Base-by-base conservation (phyloP, 2,113 vertebrate species). In the Trachemys scripta region DNA sequence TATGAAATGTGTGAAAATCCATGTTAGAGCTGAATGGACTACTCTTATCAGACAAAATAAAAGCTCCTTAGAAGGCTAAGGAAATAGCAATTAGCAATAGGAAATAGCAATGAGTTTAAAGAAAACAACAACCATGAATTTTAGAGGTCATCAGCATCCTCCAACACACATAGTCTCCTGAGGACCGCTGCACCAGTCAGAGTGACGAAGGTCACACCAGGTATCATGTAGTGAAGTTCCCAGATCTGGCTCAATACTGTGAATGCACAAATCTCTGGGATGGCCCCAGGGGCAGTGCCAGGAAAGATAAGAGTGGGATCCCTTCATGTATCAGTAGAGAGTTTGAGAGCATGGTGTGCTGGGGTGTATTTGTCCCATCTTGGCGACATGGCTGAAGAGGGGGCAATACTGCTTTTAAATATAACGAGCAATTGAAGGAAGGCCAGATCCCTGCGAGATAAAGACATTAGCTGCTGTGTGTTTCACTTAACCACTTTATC, bases 1-100 rank as follows among this genome's bases (percentile, higher is more conserved):
- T 10, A 45, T 76, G n/a, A 45, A 45, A 76, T 78, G 42, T 78
- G 27, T 78, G 25, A 78, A 93, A 85, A 59, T 29, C 31, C 4
- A 0, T 2, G 0, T 56, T 72, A 45, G 27, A 2, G 2, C 65
- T 90, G 47, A 45, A 53, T 8, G 0, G 1, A 50, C 50, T 87
- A 35, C 76, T 89, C 72, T 82, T 56, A 65, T 76, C 89, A 81
- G 80, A 86, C 24, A 78, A 47, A 84, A 88, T 82, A 82, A 91
- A 86, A 4, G 22, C 27, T 87, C 88, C 56, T 69, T 45, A 84
- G 83, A 85, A 76, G 84, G 62, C 29, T 45, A 35, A 89, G 56
- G 80, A 80, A 92, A 91, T 89, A 1, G 57, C 42, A 42, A 90
- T 14, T 42, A 42, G 42, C 38, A 42, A 42, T 42, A 89, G 56